phyloP scores from a whole-genome alignment of 2,113 vertebrate genomes.

The Calyptomena viridis region DNA sequence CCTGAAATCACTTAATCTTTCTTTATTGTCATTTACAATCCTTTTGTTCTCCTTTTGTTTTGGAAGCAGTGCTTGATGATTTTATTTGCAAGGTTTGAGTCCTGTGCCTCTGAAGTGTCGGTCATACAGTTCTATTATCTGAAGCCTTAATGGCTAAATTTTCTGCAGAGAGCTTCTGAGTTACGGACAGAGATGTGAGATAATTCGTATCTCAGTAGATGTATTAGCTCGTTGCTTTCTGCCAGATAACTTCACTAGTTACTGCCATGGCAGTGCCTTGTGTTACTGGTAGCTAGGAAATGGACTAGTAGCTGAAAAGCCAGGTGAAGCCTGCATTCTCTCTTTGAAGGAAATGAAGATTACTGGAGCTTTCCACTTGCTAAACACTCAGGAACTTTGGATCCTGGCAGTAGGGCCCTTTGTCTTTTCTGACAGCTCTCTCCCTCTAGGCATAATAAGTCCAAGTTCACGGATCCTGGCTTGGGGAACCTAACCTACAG shows the following conservation, averaged over 20 bases:
- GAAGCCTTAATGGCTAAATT: neutral
- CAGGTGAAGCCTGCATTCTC: neutral
- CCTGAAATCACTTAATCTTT: neutral
- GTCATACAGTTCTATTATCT: neutral
- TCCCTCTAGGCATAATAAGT: conserved; percentile 88
- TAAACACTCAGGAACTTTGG: neutral
- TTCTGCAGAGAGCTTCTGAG: neutral
- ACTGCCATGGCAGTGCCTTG: neutral
- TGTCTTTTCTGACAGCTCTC: conserved; percentile 14
- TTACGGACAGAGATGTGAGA: neutral
- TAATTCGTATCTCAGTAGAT: neutral
- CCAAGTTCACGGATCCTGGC: conserved; percentile 90
- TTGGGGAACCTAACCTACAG: conserved; percentile 96
- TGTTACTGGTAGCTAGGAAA: neutral
- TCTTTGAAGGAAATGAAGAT: neutral
- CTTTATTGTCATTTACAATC: neutral
- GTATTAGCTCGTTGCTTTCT: neutral
- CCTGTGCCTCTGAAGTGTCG: neutral
- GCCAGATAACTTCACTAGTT: neutral
- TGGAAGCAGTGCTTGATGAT: neutral
- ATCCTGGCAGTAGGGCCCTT: neutral
- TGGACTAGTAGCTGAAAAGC: neutral
- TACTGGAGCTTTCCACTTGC: neutral
- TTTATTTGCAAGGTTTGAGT: neutral
- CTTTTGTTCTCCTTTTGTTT: neutral